Percentiles rank a stretch among this genome's conserved stretches.
Conservation (phyloP, 2,797 vertebrate genomes). For the Anolis apletophallus region DNA sequence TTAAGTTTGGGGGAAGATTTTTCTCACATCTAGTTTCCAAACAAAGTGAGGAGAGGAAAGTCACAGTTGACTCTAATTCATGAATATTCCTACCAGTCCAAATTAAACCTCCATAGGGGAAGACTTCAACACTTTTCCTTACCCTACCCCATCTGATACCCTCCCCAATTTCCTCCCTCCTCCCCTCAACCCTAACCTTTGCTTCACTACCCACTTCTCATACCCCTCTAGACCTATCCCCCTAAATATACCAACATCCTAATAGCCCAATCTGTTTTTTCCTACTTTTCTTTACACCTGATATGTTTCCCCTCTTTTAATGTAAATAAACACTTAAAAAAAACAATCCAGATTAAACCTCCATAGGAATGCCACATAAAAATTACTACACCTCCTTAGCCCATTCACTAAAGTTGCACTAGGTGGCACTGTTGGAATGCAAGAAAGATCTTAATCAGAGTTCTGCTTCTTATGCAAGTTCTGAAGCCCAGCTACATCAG, state of each 20-base stretch:
- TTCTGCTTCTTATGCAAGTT: slow-evolving; percentile 58
- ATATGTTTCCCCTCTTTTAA: too few species aligned
- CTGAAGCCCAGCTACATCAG: slow-evolving; percentile 35
- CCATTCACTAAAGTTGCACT: slow-evolving; percentile 52
- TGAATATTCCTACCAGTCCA: background rate
- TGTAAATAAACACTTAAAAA: too few species aligned
- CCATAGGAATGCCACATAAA: slow-evolving; percentile 9
- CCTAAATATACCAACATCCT: too few species aligned
- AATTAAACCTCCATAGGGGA: too few species aligned
- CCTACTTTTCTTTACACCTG: too few species aligned
- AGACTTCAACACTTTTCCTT: too few species aligned
- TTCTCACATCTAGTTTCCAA: background rate
- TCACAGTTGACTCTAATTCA: background rate
- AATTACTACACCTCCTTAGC: slow-evolving; percentile 30
- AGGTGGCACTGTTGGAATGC: slow-evolving; percentile 80
- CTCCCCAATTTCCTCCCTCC: too few species aligned
- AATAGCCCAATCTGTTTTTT: too few species aligned
- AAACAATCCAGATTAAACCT: background rate
- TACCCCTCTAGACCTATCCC: too few species aligned
- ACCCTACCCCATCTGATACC: too few species aligned
- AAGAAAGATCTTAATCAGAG: slow-evolving; percentile 57
- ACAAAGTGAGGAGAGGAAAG: background rate
- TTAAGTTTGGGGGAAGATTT: background rate
- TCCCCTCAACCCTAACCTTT: too few species aligned
- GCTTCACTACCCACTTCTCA: too few species aligned